phyloP scores from a whole-genome alignment of 2,797 vertebrate species.

The Apogon hyalosoma region DNA sequence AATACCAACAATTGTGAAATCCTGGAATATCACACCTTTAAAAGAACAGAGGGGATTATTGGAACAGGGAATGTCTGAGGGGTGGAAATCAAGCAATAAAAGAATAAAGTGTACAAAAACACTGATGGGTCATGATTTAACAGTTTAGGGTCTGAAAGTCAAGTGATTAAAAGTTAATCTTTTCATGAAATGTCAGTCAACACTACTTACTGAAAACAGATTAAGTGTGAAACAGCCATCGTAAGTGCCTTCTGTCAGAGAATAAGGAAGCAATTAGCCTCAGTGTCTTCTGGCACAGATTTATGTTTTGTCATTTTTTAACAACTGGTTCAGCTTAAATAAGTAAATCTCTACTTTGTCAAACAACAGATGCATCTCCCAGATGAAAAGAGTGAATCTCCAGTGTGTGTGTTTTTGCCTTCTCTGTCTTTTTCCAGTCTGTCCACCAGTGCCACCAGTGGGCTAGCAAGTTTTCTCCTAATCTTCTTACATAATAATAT shows the following conservation, averaged over 20 bases:
- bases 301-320: no score
- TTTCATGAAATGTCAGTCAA: background rate
- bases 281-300: no score
- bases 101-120: background rate
- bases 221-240: background rate
- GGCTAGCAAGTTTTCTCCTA: conserved; percentile 34
- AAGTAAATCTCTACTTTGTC: no score
- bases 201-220: background rate
- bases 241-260: no score
- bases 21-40: background rate
- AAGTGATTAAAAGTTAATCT: background rate
- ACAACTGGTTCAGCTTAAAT: no score
- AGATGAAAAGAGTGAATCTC: no score
- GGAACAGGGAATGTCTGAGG: background rate
- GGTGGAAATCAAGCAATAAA: background rate
- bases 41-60: background rate
- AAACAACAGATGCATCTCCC: no score
- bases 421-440: background rate
- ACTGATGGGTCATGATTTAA: background rate
- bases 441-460: conserved; percentile 6
- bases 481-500: conserved; percentile 67
- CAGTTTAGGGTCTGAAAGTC: background rate
- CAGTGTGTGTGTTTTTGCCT: no score
- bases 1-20: conserved; percentile 27
- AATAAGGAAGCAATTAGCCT: no score